Evolutionary conservation across 2,113 vertebrate genomes (phyloP).

Genomic region (Bothrops jararaca): DNA sequence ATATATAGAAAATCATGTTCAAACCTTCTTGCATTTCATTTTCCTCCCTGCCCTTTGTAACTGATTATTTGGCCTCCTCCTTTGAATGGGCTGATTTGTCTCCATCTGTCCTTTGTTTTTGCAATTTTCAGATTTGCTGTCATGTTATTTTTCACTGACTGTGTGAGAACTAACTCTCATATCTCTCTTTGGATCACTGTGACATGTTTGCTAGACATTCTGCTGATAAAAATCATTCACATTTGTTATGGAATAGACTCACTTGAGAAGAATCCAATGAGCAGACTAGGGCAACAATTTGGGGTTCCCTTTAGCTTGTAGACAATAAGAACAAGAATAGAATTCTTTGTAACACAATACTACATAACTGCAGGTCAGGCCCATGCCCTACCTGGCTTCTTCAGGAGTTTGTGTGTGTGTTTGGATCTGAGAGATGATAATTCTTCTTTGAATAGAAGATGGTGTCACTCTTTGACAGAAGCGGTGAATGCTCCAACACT

Average conservation of each 20-base stretch:
- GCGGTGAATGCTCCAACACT: too few species aligned
- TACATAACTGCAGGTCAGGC: neutral
- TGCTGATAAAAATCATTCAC: neutral
- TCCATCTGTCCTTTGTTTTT: neutral
- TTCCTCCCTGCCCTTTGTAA: neutral
- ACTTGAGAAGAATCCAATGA: neutral
- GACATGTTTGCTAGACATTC: neutral
- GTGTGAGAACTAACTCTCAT: neutral
- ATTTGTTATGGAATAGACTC: neutral
- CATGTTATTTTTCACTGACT: neutral
- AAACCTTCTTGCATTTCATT: neutral
- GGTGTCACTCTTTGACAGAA: neutral
- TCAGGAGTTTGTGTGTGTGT: neutral
- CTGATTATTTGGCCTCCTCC: neutral
- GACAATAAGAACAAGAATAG: neutral
- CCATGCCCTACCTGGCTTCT: neutral
- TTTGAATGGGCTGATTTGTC: neutral
- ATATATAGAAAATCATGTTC: neutral
- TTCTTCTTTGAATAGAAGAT: neutral
- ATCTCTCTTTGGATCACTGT: neutral
- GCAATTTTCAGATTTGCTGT: neutral
- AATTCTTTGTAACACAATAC: neutral
- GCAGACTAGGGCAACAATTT: neutral
- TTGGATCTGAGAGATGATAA: neutral
- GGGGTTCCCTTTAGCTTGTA: neutral